Percentiles rank a stretch among this genome's conserved stretches.
Conservation (phyloP, 2,797 vertebrate genomes). For the Melopsittacus undulatus region DNA sequence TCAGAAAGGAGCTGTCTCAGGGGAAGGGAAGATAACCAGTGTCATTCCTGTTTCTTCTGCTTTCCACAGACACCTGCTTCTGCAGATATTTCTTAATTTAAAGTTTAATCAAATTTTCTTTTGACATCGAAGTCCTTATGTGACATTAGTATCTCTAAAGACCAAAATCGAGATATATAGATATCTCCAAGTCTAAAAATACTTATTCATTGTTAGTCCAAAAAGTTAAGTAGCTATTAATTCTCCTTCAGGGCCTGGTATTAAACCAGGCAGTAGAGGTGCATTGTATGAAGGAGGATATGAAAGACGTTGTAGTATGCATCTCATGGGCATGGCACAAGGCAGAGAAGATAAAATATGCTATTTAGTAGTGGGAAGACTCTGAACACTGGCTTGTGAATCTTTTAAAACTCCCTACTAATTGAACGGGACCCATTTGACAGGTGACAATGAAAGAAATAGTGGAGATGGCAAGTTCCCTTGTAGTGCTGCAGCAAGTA, state of each 20-base stretch:
- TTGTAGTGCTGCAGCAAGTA: neutral
- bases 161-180: constrained; percentile 1
- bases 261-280: neutral
- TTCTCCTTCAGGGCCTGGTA: neutral
- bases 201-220: neutral
- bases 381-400: neutral
- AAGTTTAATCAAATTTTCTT: constrained; percentile 46
- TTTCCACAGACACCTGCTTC: neutral
- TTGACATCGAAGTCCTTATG: neutral
- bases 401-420: neutral
- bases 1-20: neutral
- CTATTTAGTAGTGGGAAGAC: neutral
- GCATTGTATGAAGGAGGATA: neutral
- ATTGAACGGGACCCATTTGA: neutral
- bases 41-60: neutral
- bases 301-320: neutral
- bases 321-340: neutral
- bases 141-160: constrained; percentile 25
- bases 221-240: constrained; percentile 31
- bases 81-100: constrained; percentile 20
- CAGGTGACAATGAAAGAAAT: neutral
- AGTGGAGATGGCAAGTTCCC: neutral
- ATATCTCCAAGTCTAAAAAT: constrained; percentile 30
- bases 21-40: neutral
- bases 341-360: neutral